These are phyloP conservation scores for Phoeniculus purpureus DNA, from an alignment of 2,797 vertebrate genomes.

Conservation along the genomic window DNA sequence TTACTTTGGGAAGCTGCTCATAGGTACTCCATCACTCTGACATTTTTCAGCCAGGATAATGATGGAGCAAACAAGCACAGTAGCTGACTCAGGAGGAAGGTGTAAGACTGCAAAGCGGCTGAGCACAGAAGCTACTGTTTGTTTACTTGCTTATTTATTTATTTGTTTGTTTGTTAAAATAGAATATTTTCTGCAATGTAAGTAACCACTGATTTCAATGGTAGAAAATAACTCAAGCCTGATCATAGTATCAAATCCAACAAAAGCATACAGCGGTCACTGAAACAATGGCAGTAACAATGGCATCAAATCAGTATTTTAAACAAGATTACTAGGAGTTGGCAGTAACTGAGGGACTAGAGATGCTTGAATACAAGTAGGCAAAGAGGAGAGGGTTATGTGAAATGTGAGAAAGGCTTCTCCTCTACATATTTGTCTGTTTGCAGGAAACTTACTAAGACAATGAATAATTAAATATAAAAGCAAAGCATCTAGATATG, in stretches of 20 bases:
- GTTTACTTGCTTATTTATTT: not conserved
- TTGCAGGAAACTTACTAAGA: not conserved
- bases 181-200: not conserved
- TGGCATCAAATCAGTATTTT: not conserved
- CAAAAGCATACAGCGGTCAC: not conserved
- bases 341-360: not conserved
- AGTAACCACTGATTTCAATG: not conserved
- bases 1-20: slow-evolving; percentile 52
- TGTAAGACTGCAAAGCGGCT: slow-evolving; percentile 28
- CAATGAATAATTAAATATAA: not conserved
- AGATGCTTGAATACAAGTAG: not conserved
- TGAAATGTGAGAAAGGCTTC: not conserved
- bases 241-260: not conserved
- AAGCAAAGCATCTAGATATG: not conserved
- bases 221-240: not conserved
- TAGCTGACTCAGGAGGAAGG: slow-evolving; percentile 70
- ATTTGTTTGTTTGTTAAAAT: not conserved
- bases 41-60: slow-evolving; percentile 68
- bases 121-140: slow-evolving; percentile 3
- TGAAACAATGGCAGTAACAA: not conserved
- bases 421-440: not conserved
- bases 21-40: slow-evolving; percentile 75
- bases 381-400: not conserved
- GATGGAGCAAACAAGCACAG: slow-evolving; percentile 68
- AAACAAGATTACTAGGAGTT: not conserved